phyloP scores from a whole-genome alignment of 2,797 vertebrate genomes.

The Leptodactylus fallax region DNA sequence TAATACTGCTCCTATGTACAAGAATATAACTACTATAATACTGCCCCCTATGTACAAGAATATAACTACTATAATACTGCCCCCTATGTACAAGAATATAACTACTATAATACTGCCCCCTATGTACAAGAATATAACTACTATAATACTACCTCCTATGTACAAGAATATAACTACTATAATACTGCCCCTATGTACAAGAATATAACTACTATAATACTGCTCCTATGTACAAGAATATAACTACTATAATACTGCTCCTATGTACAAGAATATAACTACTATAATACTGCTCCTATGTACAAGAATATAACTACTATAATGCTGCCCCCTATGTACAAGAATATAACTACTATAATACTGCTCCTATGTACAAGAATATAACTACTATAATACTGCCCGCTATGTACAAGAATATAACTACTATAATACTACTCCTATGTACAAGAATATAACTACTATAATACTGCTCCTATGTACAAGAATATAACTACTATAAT shows the following conservation, averaged over 20 bases:
- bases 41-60: neutral
- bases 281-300: neutral
- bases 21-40: neutral
- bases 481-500: constrained; percentile 15
- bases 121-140: neutral
- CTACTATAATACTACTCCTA: constrained; percentile 7
- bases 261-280: neutral
- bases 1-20: neutral
- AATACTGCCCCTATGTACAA: neutral
- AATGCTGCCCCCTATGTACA: neutral
- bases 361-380: constrained; percentile 2
- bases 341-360: constrained; percentile 4
- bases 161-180: neutral
- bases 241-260: constrained; percentile 7
- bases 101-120: neutral
- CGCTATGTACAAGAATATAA: constrained; percentile 9
- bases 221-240: neutral
- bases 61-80: neutral
- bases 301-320: neutral
- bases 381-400: neutral
- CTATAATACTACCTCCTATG: neutral
- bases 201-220: constrained; percentile 8
- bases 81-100: neutral
- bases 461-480: constrained; percentile 4
- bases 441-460: constrained; percentile 3